Percentiles rank a stretch among this genome's conserved stretches.
phyloP scores from a whole-genome alignment of 2,113 vertebrate species.

The Phyllopteryx taeniolatus region DNA sequence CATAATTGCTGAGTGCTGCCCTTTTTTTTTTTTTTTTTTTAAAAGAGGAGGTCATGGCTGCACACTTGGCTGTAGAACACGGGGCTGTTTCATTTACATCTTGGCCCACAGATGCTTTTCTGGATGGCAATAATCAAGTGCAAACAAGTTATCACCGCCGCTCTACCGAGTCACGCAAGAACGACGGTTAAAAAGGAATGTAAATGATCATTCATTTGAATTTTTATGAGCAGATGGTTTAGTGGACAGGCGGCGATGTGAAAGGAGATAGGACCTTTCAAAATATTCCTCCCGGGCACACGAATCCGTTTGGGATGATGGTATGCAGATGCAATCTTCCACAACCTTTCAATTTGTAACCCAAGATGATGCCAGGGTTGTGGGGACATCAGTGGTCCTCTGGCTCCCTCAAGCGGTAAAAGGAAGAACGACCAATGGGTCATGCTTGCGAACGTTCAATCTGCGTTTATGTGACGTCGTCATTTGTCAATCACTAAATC shows the following conservation, averaged over 20 bases:
- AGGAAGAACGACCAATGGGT: background rate
- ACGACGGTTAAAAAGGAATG: conserved; percentile 50
- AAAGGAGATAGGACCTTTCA: conserved; percentile 2
- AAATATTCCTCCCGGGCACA: conserved; percentile 5
- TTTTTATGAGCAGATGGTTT: conserved; percentile 28
- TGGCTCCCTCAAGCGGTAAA: conserved; percentile 50
- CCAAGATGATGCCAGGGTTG: background rate
- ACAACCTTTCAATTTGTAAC: background rate
- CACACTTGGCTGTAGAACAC: conserved; percentile 51
- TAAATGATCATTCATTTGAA: conserved; percentile 33
- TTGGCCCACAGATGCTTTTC: conserved; percentile 36
- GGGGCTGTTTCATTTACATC: conserved; percentile 54
- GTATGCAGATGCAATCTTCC: background rate
- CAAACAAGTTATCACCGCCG: conserved; percentile 60
- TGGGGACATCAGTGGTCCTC: background rate
- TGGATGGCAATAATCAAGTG: conserved; percentile 47
- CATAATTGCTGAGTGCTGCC: conserved; percentile 56
- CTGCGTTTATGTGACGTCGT: background rate
- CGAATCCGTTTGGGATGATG: conserved; percentile 8
- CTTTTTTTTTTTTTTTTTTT: conserved; percentile 17
- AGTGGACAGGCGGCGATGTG: conserved; percentile 3
- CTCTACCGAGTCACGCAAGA: conserved; percentile 42
- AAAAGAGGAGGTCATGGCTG: conserved; percentile 33
- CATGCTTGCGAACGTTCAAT: background rate
- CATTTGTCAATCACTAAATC: no score